Conservation (phyloP, 2,113 vertebrate genomes). For the Rousettus leschenaultii region DNA sequence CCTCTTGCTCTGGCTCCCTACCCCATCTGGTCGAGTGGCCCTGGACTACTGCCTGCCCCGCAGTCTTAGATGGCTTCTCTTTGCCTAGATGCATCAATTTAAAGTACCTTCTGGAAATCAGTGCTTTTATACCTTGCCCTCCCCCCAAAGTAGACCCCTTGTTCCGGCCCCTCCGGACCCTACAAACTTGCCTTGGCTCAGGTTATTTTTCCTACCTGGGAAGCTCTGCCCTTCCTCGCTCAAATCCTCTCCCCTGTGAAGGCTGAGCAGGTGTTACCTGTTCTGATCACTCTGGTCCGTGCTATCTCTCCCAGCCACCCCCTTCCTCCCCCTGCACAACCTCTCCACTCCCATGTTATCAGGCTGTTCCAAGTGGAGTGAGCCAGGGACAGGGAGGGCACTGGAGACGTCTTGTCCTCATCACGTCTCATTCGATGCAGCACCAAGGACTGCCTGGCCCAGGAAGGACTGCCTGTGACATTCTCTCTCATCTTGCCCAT, state of each 20-base stretch:
- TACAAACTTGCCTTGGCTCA: neutral
- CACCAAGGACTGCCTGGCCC: neutral
- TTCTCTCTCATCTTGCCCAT: neutral
- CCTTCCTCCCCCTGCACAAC: neutral
- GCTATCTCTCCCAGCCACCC: neutral
- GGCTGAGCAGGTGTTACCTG: neutral
- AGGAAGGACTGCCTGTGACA: neutral
- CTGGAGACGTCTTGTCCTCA: rapidly evolving
- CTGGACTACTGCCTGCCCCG: neutral
- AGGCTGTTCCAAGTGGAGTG: neutral
- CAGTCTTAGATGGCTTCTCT: neutral
- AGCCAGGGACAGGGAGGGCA: neutral
- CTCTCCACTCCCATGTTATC: neutral
- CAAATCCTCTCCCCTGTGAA: neutral
- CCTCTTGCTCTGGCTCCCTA: neutral
- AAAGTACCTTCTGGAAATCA: neutral
- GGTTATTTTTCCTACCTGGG: neutral
- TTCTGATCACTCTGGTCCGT: neutral
- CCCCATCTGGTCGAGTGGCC: neutral
- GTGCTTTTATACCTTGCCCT: neutral
- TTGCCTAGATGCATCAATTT: neutral
- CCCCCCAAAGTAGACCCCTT: neutral
- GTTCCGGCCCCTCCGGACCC: neutral
- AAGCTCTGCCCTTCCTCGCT: neutral
- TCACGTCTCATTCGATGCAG: neutral